These are phyloP conservation scores for Herminia tarsipennalis DNA, from an alignment of 2,888 invertebrate genomes.

Conservation along the genomic window DNA sequence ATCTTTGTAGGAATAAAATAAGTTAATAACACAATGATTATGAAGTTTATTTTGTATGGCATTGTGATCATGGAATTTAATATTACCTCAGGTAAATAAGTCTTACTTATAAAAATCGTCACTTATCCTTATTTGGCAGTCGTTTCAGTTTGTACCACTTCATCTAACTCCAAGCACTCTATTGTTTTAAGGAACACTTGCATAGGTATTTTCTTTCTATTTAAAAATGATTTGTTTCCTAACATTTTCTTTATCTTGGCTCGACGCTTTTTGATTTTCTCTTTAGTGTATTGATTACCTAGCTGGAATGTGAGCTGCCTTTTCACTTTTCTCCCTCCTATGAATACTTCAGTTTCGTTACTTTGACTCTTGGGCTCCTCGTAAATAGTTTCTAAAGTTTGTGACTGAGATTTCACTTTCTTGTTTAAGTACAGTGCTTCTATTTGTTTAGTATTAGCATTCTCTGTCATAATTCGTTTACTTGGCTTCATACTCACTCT, in stretches of 20 bases:
- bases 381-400: slow-evolving; percentile 87
- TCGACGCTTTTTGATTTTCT: slow-evolving; percentile 85
- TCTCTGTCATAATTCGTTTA: slow-evolving; percentile 70
- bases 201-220: slow-evolving; percentile 84
- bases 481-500: slow-evolving; percentile 80
- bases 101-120: slow-evolving; percentile 21
- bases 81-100: slow-evolving; percentile 55
- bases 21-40: not conserved
- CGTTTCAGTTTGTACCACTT: slow-evolving; percentile 65
- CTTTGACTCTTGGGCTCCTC: slow-evolving; percentile 85
- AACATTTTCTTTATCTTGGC: slow-evolving; percentile 85
- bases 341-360: slow-evolving; percentile 68
- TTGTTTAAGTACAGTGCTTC: slow-evolving; percentile 86
- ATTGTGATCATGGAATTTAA: slow-evolving; percentile 14
- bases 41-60: slow-evolving; percentile 32
- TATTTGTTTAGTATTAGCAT: slow-evolving; percentile 74
- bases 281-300: slow-evolving; percentile 79
- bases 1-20: no score
- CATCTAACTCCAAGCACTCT: slow-evolving; percentile 80
- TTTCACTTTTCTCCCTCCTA: slow-evolving; percentile 84
- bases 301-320: slow-evolving; percentile 85
- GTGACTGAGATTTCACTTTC: slow-evolving; percentile 79
- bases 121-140: slow-evolving; percentile 46
- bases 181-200: slow-evolving; percentile 84
- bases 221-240: slow-evolving; percentile 79